Evolutionary conservation across 2,888 invertebrate genomes (phyloP).

Genomic region (Drosophila barbarae): DNA sequence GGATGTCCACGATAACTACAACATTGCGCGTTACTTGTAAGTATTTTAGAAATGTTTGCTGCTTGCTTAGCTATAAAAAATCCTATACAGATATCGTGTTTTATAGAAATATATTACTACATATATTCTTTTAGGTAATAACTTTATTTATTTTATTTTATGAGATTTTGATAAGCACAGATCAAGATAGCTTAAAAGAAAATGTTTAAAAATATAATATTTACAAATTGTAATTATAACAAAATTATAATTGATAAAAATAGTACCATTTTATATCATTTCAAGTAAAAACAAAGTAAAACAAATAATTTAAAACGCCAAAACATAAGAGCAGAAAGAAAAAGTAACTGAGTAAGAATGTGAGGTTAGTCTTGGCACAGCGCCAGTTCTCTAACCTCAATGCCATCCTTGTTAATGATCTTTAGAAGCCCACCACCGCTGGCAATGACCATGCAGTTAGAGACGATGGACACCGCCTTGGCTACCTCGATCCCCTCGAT

Average conservation of each 20-base stretch:
- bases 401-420: conserved; percentile 92
- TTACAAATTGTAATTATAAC: no score
- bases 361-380: conserved; percentile 85
- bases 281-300: neutral
- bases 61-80: neutral
- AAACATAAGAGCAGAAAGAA: neutral
- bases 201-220: neutral
- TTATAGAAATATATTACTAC: no score
- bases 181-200: neutral
- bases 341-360: no score
- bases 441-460: conserved; percentile 98
- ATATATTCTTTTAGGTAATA: no score
- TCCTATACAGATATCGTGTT: no score
- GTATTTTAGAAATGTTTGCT: conserved; percentile 30
- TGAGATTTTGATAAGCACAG: neutral
- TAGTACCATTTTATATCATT: neutral
- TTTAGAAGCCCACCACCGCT: conserved; percentile 95
- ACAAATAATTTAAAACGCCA: neutral
- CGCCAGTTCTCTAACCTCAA: conserved; percentile 84
- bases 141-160: no score
- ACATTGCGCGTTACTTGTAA: conserved; percentile 84
- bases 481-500: conserved; percentile 83
- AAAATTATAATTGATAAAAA: no score
- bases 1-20: conserved; percentile 90
- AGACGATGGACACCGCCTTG: conserved; percentile 88